These are phyloP conservation scores for Pontoporia blainvillei DNA, from an alignment of 2,113 vertebrate species.

Conservation along the genomic window DNA sequence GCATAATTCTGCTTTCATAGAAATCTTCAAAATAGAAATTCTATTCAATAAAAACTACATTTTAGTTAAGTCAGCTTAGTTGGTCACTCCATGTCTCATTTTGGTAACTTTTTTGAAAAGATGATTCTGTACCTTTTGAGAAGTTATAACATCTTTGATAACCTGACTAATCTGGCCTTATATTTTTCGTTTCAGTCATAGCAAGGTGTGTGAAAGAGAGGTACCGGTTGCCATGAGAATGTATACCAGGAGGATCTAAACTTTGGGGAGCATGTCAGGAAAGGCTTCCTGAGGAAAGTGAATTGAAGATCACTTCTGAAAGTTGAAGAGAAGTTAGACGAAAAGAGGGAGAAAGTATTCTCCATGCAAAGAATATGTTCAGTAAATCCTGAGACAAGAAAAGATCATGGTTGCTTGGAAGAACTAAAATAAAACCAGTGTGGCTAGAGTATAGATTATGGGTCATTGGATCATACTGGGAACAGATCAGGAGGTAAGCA, in stretches of 20 bases:
- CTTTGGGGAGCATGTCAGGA: neutral
- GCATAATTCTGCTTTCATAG: neutral
- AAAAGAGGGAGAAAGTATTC: neutral
- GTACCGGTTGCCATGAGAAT: neutral
- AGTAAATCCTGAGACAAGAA: neutral
- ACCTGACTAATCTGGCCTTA: neutral
- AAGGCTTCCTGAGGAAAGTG: conserved; percentile 31
- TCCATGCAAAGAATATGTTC: neutral
- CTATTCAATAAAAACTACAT: neutral
- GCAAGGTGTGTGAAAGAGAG: neutral
- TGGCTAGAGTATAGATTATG: neutral
- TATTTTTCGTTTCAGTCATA: conserved; percentile 22
- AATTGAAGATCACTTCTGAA: conserved; percentile 30
- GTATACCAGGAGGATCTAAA: neutral
- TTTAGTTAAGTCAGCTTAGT: neutral
- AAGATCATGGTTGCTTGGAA: neutral
- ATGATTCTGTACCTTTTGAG: conserved; percentile 27
- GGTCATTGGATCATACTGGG: neutral
- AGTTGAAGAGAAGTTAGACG: conserved; percentile 1
- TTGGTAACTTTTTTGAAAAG: neutral
- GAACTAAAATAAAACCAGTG: neutral
- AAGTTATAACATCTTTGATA: conserved; percentile 16
- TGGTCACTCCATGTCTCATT: neutral
- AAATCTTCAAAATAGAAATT: conserved; percentile 32
- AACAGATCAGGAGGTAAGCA: conserved; percentile 1